Percentiles rank a stretch among this genome's conserved stretches.
phyloP scores from a whole-genome alignment of 2,797 vertebrate species.

The Calcarius lapponicus region DNA sequence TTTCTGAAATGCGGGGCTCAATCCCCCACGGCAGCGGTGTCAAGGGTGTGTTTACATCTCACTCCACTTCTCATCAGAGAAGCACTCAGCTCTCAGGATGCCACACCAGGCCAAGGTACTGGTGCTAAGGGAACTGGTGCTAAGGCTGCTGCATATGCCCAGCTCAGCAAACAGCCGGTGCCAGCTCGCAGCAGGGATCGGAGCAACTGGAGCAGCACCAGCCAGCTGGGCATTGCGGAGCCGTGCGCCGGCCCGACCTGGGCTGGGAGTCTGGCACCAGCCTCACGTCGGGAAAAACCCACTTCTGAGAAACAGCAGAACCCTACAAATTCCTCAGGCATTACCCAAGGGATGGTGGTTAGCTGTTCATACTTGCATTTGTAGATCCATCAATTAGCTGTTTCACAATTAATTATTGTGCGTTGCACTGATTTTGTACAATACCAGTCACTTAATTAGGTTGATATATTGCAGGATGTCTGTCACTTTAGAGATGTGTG shows the following conservation, averaged over 20 bases:
- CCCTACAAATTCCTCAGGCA: not conserved
- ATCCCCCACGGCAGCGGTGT: not conserved
- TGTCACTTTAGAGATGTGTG: not conserved
- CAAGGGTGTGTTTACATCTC: not conserved
- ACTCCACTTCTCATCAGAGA: not conserved
- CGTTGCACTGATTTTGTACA: not conserved
- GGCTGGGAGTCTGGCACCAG: not conserved
- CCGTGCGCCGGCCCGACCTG: rapidly evolving
- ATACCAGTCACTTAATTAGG: not conserved
- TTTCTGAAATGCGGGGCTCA: not conserved
- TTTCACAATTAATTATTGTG: not conserved
- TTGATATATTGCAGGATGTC: not conserved
- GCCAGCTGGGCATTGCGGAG: not conserved
- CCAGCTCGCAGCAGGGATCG: not conserved
- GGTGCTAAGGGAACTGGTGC: not conserved
- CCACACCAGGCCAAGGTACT: not conserved
- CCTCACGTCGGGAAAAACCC: rapidly evolving
- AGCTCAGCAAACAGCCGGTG: not conserved
- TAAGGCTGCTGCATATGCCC: rapidly evolving
- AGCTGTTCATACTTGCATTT: not conserved
- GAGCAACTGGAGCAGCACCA: not conserved
- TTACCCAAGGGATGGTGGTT: not conserved
- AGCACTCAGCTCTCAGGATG: not conserved
- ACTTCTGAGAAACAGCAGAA: not conserved
- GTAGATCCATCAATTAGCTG: not conserved